Evolutionary conservation across 1,140 invertebrate species (phyloP).

Genomic region (Diorhabda sublineata): DNA sequence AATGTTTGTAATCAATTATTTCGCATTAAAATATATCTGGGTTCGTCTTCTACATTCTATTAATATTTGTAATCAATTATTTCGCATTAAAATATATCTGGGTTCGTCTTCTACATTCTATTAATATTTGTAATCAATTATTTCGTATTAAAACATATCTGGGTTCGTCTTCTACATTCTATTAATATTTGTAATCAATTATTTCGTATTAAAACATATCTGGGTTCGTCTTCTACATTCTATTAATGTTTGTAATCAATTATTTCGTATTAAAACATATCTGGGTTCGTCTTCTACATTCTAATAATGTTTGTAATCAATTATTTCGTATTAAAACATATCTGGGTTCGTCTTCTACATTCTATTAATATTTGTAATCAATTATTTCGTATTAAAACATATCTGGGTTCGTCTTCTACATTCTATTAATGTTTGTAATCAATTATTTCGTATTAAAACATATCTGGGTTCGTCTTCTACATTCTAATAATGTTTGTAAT

Average conservation of each 20-base stretch:
- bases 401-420: background rate
- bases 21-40: background rate
- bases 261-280: background rate
- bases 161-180: background rate
- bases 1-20: background rate
- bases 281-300: background rate
- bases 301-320: background rate
- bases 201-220: too few species aligned
- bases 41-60: background rate
- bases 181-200: background rate
- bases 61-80: background rate
- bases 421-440: background rate
- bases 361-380: background rate
- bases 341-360: too few species aligned
- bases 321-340: background rate
- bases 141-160: background rate
- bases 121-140: background rate
- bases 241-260: too few species aligned
- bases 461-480: too few species aligned
- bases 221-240: too few species aligned
- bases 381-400: background rate
- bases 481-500: background rate
- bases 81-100: too few species aligned
- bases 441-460: too few species aligned
- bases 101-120: too few species aligned